Conservation (phyloP, 2,888 invertebrate species). For the Lepidocyrtoides sp. region DNA sequence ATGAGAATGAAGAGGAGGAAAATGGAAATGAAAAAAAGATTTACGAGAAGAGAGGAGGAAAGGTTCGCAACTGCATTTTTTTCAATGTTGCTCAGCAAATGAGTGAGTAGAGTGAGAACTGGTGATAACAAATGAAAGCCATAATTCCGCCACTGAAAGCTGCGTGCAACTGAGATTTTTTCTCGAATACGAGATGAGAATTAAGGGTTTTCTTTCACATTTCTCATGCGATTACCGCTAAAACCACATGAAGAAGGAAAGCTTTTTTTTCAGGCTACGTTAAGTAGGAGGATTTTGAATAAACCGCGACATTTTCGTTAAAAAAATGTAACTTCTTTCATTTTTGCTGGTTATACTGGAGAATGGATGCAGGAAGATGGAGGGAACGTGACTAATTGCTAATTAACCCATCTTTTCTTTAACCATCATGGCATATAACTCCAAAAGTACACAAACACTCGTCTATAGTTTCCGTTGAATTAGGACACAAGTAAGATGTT, state of each 20-base stretch:
- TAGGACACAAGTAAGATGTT: neutral
- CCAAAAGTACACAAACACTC: no score
- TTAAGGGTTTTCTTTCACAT: conserved; percentile 64
- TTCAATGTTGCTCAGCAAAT: conserved; percentile 10
- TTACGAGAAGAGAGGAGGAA: conserved; percentile 30
- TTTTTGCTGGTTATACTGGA: neutral
- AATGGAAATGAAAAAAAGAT: conserved; percentile 71
- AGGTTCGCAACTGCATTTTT: neutral
- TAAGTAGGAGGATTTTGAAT: neutral
- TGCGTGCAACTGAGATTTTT: conserved; percentile 23
- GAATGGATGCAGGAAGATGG: neutral
- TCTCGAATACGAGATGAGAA: neutral
- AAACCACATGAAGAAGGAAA: neutral
- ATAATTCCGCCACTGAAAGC: neutral
- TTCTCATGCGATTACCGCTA: conserved; percentile 53
- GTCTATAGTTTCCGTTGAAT: no score
- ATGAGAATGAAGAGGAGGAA: conserved; percentile 37
- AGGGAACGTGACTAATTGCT: conserved; percentile 73
- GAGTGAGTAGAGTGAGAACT: conserved; percentile 1
- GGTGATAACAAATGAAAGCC: conserved; percentile 28
- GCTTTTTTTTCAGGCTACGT: neutral
- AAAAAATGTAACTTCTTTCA: conserved; percentile 3
- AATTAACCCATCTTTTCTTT: conserved; percentile 71
- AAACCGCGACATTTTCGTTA: neutral
- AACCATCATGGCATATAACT: neutral